Conservation (phyloP, 2,888 invertebrate species). For the Eupeodes latifasciatus region DNA sequence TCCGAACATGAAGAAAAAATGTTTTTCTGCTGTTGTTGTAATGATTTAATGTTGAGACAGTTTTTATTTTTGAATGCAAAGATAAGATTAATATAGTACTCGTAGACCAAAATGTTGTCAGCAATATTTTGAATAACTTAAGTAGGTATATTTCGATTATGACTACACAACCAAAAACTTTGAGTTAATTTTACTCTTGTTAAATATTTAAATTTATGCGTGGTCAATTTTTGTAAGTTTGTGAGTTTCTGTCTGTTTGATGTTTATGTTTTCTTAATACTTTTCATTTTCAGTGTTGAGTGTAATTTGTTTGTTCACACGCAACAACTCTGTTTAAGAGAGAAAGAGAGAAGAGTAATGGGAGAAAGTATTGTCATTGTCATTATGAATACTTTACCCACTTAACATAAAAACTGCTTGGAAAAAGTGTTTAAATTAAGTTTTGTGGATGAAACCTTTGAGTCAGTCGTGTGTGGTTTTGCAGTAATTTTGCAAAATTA, state of each 20-base stretch:
- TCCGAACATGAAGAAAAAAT: constrained; percentile 14
- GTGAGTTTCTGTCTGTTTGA: background rate
- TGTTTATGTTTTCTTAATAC: background rate
- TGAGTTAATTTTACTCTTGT: constrained; percentile 3
- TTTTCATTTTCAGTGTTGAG: background rate
- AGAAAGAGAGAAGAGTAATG: constrained; percentile 24
- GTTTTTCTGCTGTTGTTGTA: background rate
- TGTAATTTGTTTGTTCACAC: constrained; percentile 33
- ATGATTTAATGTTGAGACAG: constrained; percentile 29
- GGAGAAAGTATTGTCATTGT: constrained; percentile 67
- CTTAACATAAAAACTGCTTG: constrained; percentile 23
- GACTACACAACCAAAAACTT: constrained; percentile 13
- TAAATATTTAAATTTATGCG: constrained; percentile 51
- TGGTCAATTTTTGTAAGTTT: constrained; percentile 45
- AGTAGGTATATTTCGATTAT: constrained; percentile 37
- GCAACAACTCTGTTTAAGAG: background rate
- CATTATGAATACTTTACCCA: constrained; percentile 34
- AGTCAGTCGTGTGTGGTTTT: constrained; percentile 10
- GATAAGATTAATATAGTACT: constrained; percentile 46
- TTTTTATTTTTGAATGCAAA: constrained; percentile 35
- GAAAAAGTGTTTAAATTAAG: constrained; percentile 41
- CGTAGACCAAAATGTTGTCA: constrained; percentile 18
- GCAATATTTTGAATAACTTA: constrained; percentile 41
- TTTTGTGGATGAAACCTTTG: constrained; percentile 21
- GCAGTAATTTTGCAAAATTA: constrained; percentile 31